Evolutionary conservation across 2,888 invertebrate genomes (phyloP).

Genomic region (Drosophila paramelanica): DNA sequence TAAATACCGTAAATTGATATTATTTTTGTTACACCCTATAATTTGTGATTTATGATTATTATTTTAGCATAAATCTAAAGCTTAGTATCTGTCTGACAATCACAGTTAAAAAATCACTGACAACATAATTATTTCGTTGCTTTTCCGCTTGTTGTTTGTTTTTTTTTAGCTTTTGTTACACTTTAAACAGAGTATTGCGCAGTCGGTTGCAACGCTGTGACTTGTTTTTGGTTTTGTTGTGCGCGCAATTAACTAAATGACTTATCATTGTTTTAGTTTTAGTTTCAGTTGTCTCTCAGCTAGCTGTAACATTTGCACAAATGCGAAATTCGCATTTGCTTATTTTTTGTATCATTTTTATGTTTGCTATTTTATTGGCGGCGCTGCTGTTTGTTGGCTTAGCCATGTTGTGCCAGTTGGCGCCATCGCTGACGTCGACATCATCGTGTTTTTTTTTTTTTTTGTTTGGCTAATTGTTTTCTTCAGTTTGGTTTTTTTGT

Average conservation of each 20-base stretch:
- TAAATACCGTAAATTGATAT: not conserved
- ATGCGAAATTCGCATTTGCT: conserved; percentile 60
- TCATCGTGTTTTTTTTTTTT: conserved; percentile 8
- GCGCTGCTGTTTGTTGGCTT: conserved; percentile 25
- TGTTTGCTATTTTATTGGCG: conserved; percentile 34
- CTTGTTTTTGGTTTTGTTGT: conserved; percentile 5
- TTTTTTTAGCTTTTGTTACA: no score
- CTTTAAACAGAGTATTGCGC: conserved; percentile 6
- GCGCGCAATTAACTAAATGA: conserved; percentile 50
- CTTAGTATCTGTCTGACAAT: no score
- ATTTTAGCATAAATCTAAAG: no score
- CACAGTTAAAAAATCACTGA: no score
- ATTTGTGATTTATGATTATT: no score
- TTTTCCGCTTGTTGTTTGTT: no score
- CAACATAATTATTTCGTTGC: no score
- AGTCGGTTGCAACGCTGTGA: not conserved
- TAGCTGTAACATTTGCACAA: conserved; percentile 65
- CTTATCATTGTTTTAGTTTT: conserved; percentile 30
- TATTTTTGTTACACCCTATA: not conserved
- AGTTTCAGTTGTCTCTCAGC: conserved; percentile 29
- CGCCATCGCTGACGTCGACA: conserved; percentile 57
- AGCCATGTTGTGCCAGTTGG: conserved; percentile 72
- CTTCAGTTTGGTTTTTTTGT: conserved; percentile 21
- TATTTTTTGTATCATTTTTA: conserved; percentile 2
- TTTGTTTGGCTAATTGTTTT: conserved; percentile 50